These are phyloP conservation scores for Serranus cabrilla DNA, from an alignment of 2,797 vertebrate species.

Conservation along the genomic window DNA sequence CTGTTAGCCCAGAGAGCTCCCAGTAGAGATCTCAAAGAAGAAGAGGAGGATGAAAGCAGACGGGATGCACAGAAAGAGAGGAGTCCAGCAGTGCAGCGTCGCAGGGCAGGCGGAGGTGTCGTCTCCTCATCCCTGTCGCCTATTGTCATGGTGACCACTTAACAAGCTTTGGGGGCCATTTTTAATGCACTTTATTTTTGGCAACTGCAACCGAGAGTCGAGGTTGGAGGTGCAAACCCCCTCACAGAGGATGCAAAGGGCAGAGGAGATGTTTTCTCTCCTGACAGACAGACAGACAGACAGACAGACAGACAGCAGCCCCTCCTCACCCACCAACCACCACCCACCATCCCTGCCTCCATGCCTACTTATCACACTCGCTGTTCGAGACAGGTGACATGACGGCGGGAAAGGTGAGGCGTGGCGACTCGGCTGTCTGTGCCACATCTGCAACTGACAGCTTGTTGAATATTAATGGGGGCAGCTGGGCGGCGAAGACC, in stretches of 20 bases:
- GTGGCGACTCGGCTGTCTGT: constrained; percentile 48
- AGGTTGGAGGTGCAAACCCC: constrained; percentile 43
- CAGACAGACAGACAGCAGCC: constrained; percentile 38
- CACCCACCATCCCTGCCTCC: constrained; percentile 13
- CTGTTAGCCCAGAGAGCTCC: constrained; percentile 66
- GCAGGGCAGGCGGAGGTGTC: constrained; percentile 44
- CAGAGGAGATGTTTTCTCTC: constrained; percentile 39
- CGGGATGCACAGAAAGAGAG: constrained; percentile 34
- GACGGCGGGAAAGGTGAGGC: constrained; percentile 51
- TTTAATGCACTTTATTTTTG: constrained; percentile 79
- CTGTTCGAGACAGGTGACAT: constrained; percentile 50
- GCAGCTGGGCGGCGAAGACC: constrained; percentile 19
- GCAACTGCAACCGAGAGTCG: constrained; percentile 34
- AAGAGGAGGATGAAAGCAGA: constrained; percentile 24
- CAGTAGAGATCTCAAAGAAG: constrained; percentile 54
- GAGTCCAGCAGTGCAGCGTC: constrained; percentile 57
- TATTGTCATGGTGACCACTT: constrained; percentile 82
- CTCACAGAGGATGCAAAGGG: constrained; percentile 22
- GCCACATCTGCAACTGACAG: constrained; percentile 69
- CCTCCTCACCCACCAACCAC: constrained; percentile 4
- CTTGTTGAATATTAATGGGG: constrained; percentile 67
- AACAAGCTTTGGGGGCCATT: constrained; percentile 75
- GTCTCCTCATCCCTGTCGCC: constrained; percentile 57
- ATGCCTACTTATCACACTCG: constrained; percentile 45
- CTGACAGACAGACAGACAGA: constrained; percentile 51